Base-by-base conservation (phyloP, 2,797 vertebrate species). In the Distichodus sexfasciatus region DNA sequence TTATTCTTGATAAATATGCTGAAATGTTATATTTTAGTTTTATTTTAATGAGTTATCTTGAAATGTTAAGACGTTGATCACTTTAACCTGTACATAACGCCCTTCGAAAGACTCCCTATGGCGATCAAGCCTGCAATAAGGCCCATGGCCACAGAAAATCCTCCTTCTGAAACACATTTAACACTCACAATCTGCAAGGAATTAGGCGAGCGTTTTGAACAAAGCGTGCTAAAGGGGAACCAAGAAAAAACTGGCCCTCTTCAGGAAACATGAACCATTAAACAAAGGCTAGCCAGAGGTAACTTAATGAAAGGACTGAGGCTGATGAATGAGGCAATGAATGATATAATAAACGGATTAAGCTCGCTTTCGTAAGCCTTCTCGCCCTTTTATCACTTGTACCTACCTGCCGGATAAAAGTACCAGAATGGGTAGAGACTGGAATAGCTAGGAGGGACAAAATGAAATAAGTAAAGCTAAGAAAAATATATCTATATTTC, bases 11-110 rank as follows among this genome's bases (percentile, higher is more conserved):
- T n/a, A n/a, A n/a, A n/a, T n/a, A n/a, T n/a, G n/a, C n/a, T n/a
- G n/a, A n/a, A n/a, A n/a, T n/a, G n/a, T n/a, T n/a, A n/a, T n/a
- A n/a, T 0, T 36, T 55, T 57, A 2, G 24, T 57, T 14, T 4
- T 21, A 6, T 9, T 7, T 8, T 2, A 8, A 6, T 21, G 5
- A 2, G 9, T 6, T 43, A 17, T 8, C 41, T 12, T 12, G 4
- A n/a, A 14, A 26, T 26, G 26, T 19, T 28, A 4, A 41, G 9
- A 14, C 4, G 43, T 29, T 35, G 31, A 46, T 28, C 9, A 33
- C 21, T 11, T n/a, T 57, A 62, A 85, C 79, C 82, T 82, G 76
- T 81, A 82, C 0, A 78, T 64, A 19, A 78, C 47, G 11, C 66
- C 38, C 6, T 77, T 29, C 35, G 46, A 31, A n/a, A 78, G 24